Conservation (phyloP, 92 coral and sea anemone species). For the Porites rus region DNA sequence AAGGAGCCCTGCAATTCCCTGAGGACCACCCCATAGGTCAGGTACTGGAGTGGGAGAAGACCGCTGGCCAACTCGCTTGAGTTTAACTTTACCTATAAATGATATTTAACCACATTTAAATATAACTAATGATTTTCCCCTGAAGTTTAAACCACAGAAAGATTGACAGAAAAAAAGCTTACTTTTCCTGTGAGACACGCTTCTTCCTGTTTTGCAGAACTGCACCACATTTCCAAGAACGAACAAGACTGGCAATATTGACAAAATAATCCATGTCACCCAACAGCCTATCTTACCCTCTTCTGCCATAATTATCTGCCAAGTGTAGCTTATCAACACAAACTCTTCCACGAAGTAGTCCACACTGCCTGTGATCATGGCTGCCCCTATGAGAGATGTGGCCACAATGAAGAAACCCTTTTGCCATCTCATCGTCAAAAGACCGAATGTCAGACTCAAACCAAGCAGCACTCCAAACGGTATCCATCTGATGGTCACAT, state of each 20-base stretch:
- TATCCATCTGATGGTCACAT: constrained; percentile 81
- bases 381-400: constrained; percentile 89
- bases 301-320: constrained; percentile 86
- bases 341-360: constrained; percentile 92
- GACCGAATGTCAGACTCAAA: constrained; percentile 73
- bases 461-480: constrained; percentile 94
- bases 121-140: too few species aligned
- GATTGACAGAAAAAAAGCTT: background rate
- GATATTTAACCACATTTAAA: too few species aligned
- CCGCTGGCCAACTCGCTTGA: too few species aligned
- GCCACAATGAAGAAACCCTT: constrained; percentile 83
- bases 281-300: constrained; percentile 71
- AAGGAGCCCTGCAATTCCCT: too few species aligned
- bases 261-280: constrained; percentile 86
- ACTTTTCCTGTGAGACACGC: constrained; percentile 84
- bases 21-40: too few species aligned
- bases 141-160: too few species aligned
- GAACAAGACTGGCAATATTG: constrained; percentile 86
- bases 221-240: constrained; percentile 83
- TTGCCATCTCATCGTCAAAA: constrained; percentile 86
- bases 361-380: constrained; percentile 74
- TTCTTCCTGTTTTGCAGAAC: constrained; percentile 84
- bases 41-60: too few species aligned
- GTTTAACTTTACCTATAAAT: too few species aligned
- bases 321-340: constrained; percentile 74